Evolutionary conservation across 2,888 invertebrate species (phyloP).

Genomic region (Agriotes lineatus): DNA sequence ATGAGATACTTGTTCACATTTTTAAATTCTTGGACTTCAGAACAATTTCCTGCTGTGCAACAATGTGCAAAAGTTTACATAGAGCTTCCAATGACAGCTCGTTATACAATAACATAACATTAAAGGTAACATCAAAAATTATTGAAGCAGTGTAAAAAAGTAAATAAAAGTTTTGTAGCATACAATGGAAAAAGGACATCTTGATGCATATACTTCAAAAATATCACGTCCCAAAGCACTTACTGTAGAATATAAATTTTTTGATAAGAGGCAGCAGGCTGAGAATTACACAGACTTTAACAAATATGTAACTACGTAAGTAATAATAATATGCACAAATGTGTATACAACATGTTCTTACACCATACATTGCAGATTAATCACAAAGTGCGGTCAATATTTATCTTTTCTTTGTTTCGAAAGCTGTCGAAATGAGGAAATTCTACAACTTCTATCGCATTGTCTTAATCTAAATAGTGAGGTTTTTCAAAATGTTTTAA

Average conservation of each 20-base stretch:
- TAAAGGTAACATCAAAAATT: too few relatives aligned
- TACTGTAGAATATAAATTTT: conserved; percentile 53
- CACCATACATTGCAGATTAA: too few relatives aligned
- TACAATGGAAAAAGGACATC: conserved; percentile 52
- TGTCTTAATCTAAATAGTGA: conserved; percentile 55
- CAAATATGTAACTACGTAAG: conserved; percentile 52
- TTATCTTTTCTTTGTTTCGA: conserved; percentile 53
- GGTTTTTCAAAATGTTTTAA: conserved; percentile 2
- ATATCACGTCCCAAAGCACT: conserved; percentile 52
- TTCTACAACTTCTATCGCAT: conserved; percentile 51
- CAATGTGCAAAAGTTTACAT: conserved; percentile 55
- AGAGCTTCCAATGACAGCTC: conserved; percentile 54
- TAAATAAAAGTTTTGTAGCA: conserved; percentile 27
- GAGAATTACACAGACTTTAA: conserved; percentile 54
- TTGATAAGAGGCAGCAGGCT: conserved; percentile 49
- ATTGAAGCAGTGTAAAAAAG: too few relatives aligned
- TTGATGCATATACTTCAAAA: conserved; percentile 55
- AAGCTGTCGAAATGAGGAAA: conserved; percentile 53
- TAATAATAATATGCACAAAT: too few relatives aligned
- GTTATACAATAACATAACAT: conserved; percentile 53
- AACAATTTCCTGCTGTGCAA: conserved; percentile 54
- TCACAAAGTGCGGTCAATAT: conserved; percentile 53
- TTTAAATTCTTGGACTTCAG: conserved; percentile 55
- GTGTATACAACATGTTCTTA: too few relatives aligned
- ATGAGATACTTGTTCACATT: conserved; percentile 53